Evolutionary conservation across 2,888 invertebrate genomes (phyloP).

Genomic region (Idaea straminata): DNA sequence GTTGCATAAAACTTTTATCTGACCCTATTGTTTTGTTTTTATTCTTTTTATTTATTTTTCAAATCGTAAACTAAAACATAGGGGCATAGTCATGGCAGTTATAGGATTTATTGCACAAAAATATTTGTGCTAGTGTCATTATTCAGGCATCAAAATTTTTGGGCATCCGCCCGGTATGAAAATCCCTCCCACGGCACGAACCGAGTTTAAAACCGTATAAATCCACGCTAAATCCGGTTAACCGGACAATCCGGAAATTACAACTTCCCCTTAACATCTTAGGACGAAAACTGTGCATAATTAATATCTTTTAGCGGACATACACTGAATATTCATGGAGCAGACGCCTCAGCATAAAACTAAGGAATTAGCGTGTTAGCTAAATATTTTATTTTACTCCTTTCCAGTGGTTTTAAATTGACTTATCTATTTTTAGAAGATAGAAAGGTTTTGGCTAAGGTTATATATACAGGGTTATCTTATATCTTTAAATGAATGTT

Average conservation of each 20-base stretch:
- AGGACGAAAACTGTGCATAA: slow-evolving; percentile 63
- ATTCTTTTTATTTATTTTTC: no score
- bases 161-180: not conserved
- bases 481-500: no score
- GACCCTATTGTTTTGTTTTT: no score
- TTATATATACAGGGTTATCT: no score
- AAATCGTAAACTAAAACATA: no score
- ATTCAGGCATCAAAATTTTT: no score
- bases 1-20: no score
- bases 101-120: no score
- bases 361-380: slow-evolving; percentile 48
- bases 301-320: slow-evolving; percentile 66
- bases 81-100: no score
- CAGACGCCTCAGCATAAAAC: slow-evolving; percentile 53
- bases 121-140: no score
- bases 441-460: not conserved
- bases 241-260: slow-evolving; percentile 8
- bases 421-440: slow-evolving; percentile 17
- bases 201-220: slow-evolving; percentile 7
- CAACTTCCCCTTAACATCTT: slow-evolving; percentile 43
- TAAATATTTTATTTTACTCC: slow-evolving; percentile 28
- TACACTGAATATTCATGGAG: slow-evolving; percentile 64
- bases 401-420: slow-evolving; percentile 28
- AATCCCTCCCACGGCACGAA: not conserved
- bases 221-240: slow-evolving; percentile 8